Percentiles rank a stretch among this genome's conserved stretches.
Evolutionary conservation across 1,140 invertebrate genomes (phyloP).

Genomic region (Homarus americanus): DNA sequence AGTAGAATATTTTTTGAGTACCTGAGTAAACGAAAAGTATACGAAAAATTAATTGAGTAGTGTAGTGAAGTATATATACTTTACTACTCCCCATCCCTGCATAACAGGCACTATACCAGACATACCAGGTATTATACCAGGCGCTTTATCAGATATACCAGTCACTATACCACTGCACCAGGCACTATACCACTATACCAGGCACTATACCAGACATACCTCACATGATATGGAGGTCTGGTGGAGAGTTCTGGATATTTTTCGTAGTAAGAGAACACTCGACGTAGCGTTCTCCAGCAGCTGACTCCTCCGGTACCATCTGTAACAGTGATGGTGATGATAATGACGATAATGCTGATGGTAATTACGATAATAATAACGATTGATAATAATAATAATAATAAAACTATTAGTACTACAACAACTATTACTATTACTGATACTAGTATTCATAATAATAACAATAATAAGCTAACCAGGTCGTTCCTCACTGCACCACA

Average conservation of each 20-base stretch:
- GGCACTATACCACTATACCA: no score
- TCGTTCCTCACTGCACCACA: no score
- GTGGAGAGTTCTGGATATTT: constrained; percentile 33
- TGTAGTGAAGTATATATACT: no score
- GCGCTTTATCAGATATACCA: no score
- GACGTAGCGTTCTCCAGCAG: constrained; percentile 24
- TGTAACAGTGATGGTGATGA: constrained; percentile 17
- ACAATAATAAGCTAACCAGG: background rate
- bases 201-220: constrained; percentile 18
- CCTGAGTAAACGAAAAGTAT: no score
- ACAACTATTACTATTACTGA: background rate
- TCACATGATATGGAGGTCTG: constrained; percentile 44
- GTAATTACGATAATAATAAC: background rate
- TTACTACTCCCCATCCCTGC: no score
- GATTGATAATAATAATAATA: no score
- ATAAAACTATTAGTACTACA: background rate
- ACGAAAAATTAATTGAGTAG: no score
- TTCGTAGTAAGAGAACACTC: background rate
- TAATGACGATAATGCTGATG: background rate
- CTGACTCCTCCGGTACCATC: constrained; percentile 50
- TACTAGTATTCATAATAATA: background rate
- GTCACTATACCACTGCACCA: background rate
- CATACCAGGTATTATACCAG: background rate
- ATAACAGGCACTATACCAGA: no score
- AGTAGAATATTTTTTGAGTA: no score